Evolutionary conservation across 1,140 invertebrate genomes (phyloP).

Genomic region (Atta texana): DNA sequence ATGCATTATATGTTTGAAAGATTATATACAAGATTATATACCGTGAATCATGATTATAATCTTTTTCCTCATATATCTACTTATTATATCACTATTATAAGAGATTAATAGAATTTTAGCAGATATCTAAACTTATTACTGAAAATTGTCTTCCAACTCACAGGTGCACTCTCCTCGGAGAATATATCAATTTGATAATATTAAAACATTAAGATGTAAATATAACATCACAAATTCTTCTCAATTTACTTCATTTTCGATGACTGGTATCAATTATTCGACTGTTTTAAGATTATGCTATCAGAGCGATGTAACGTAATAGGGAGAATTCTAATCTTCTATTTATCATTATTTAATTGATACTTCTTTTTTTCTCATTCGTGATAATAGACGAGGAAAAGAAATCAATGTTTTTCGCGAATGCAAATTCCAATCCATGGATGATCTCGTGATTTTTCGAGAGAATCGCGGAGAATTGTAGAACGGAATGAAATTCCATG

Average conservation of each 20-base stretch:
- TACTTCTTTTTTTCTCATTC: neutral
- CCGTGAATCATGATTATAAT: neutral
- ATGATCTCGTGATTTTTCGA: neutral
- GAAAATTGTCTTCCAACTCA: neutral
- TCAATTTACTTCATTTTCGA: neutral
- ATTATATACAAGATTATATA: neutral
- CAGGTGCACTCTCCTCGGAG: neutral
- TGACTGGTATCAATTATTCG: neutral
- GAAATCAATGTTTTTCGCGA: neutral
- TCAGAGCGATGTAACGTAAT: neutral
- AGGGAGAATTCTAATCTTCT: neutral
- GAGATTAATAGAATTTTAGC: constrained; percentile 16
- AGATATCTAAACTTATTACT: constrained; percentile 1
- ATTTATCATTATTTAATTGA: neutral
- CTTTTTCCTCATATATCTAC: neutral
- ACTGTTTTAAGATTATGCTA: neutral
- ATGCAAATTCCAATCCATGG: neutral
- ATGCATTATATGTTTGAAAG: neutral
- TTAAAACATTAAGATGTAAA: neutral
- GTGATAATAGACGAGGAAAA: neutral
- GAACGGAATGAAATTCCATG: constrained; percentile 12
- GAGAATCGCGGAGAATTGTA: neutral
- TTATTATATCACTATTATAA: constrained; percentile 19
- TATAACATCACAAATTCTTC: neutral
- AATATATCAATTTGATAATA: constrained; percentile 3